These are phyloP conservation scores for Palythoa caribaeorum DNA, from an alignment of 92 coral and sea anemone species.

Conservation along the genomic window DNA sequence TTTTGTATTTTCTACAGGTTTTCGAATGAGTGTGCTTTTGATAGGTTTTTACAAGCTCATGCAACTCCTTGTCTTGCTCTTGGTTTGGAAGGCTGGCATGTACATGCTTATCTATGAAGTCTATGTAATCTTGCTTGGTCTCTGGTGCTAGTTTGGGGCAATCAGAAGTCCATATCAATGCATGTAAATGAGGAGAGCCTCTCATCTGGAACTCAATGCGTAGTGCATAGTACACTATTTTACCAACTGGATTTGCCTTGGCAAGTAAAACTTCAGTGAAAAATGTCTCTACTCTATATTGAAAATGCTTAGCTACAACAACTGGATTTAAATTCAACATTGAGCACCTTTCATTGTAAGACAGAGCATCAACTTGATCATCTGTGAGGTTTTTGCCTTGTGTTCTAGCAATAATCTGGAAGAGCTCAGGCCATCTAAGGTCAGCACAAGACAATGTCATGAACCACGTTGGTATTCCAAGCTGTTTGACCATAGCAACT, in stretches of 20 bases:
- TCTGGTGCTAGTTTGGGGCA: background rate
- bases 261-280: slow-evolving; percentile 38
- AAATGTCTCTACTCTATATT: slow-evolving; percentile 40
- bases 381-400: slow-evolving; percentile 55
- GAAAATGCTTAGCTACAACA: slow-evolving; percentile 68
- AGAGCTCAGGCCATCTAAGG: slow-evolving; percentile 36
- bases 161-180: no score
- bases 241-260: slow-evolving; percentile 44
- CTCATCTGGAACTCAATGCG: no score
- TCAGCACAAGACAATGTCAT: slow-evolving; percentile 74
- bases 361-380: slow-evolving; percentile 44
- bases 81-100: slow-evolving; percentile 58
- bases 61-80: slow-evolving; percentile 49
- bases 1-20: no score
- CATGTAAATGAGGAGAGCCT: no score
- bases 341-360: no score
- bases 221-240: slow-evolving; percentile 23
- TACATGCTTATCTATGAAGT: slow-evolving; percentile 53
- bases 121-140: slow-evolving; percentile 37
- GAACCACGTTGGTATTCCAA: slow-evolving; percentile 65
- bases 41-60: slow-evolving; percentile 54
- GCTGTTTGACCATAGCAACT: slow-evolving; percentile 58
- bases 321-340: no score
- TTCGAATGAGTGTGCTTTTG: no score
- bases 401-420: no score